Conservation (phyloP, 2,888 invertebrate species). For the Craniophora ligustri region DNA sequence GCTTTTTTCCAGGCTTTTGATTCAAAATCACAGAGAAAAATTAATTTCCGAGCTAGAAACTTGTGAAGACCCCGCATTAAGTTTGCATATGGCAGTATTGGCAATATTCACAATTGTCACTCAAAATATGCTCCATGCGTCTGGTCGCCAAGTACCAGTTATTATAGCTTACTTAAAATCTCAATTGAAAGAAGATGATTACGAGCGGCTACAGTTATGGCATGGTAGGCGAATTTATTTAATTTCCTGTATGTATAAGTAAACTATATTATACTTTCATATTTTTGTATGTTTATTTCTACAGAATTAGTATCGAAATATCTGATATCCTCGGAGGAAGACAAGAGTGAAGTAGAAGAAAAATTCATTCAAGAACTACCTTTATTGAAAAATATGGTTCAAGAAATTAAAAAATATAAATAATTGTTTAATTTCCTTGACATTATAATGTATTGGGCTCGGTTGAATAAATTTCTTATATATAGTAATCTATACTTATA, state of each 20-base stretch:
- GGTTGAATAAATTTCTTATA: too few relatives aligned
- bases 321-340: conserved; percentile 74
- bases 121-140: conserved; percentile 96
- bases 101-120: conserved; percentile 94
- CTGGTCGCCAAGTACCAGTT: conserved; percentile 96
- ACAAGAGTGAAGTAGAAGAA: conserved; percentile 69
- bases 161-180: conserved; percentile 92
- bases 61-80: conserved; percentile 93
- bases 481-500: too few relatives aligned
- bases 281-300: conserved; percentile 6
- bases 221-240: conserved; percentile 93
- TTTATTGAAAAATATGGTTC: conserved; percentile 73
- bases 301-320: conserved; percentile 80
- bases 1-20: conserved; percentile 88
- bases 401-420: conserved; percentile 81
- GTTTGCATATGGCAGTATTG: conserved; percentile 93
- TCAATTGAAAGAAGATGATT: conserved; percentile 91
- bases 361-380: conserved; percentile 74
- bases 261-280: too few relatives aligned
- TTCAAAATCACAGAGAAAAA: conserved; percentile 94
- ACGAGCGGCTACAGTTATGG: conserved; percentile 90
- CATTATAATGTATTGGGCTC: conserved; percentile 8
- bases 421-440: too few relatives aligned
- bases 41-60: conserved; percentile 93
- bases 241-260: too few relatives aligned